These are phyloP conservation scores for Actinostola sp. DNA, from an alignment of 92 coral and sea anemone genomes.

Conservation along the genomic window DNA sequence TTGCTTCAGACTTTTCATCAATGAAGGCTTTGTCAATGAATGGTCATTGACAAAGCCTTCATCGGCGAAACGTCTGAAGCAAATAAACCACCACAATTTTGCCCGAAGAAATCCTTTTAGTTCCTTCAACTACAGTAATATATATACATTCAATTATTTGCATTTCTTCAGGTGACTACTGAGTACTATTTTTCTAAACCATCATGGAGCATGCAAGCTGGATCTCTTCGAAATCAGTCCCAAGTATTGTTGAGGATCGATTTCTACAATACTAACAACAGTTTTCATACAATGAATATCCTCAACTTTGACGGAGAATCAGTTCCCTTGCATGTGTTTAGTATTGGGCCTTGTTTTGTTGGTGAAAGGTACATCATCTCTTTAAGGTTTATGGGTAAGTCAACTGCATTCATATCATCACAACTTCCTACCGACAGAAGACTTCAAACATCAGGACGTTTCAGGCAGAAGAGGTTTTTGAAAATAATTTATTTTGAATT, in stretches of 20 bases:
- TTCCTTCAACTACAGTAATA: too few species aligned
- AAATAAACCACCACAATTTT: too few species aligned
- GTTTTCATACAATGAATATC: not conserved
- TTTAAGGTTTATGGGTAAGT: constrained; percentile 42
- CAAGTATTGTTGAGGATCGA: constrained; percentile 65
- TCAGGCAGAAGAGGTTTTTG: not conserved
- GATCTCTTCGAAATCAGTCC: constrained; percentile 38
- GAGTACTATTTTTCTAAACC: constrained; percentile 72
- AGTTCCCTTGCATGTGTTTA: constrained; percentile 50
- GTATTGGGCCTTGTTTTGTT: constrained; percentile 64
- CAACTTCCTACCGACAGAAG: too few species aligned
- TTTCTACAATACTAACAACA: not conserved
- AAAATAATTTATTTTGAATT: not conserved
- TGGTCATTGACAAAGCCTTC: too few species aligned
- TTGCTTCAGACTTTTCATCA: too few species aligned
- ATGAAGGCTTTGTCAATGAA: too few species aligned
- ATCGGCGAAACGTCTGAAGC: too few species aligned
- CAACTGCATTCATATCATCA: not conserved
- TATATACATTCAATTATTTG: not conserved
- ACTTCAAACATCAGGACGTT: too few species aligned
- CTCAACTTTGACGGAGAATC: constrained; percentile 63
- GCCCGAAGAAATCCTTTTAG: too few species aligned
- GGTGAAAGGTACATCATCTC: constrained; percentile 19
- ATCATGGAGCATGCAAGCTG: constrained; percentile 58
- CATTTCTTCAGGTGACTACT: constrained; percentile 24